Evolutionary conservation across 2,797 vertebrate genomes (phyloP).

Genomic region (Nasua narica): DNA sequence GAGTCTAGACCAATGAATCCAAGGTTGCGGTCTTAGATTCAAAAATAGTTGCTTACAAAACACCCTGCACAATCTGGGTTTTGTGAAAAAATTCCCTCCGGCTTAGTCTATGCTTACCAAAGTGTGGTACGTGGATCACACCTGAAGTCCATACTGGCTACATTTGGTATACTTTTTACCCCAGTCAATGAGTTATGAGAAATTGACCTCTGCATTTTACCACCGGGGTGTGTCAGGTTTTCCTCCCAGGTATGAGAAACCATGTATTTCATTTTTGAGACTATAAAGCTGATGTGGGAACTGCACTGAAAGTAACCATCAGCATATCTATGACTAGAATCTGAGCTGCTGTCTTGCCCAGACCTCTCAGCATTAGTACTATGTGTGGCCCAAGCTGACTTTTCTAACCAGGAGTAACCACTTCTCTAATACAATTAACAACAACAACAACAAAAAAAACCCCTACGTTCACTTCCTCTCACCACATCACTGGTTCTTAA

Average conservation of each 20-base stretch:
- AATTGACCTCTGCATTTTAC: not conserved
- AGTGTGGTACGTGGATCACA: not conserved
- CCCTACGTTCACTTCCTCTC: not conserved
- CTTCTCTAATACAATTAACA: not conserved
- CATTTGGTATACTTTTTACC: not conserved
- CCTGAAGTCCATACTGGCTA: not conserved
- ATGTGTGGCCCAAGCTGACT: not conserved
- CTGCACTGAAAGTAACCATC: not conserved
- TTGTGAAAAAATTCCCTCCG: not conserved
- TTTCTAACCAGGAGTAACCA: not conserved
- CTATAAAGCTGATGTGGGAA: not conserved
- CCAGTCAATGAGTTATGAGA: not conserved
- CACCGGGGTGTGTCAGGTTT: not conserved
- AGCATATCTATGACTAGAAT: not conserved
- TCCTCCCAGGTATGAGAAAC: not conserved
- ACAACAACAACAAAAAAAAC: not conserved
- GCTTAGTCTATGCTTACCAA: not conserved
- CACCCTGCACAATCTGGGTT: not conserved
- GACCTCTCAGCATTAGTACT: not conserved
- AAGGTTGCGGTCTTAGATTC: not conserved
- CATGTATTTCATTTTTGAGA: not conserved
- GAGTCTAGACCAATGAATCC: not conserved
- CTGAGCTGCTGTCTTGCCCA: not conserved
- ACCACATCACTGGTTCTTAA: not conserved
- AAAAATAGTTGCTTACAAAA: not conserved